A percentile compares a stretch with the other conserved stretches of the same genome.
These are phyloP conservation scores for Drosophila lini DNA, from an alignment of 1,140 invertebrate genomes.

Conservation along the genomic window DNA sequence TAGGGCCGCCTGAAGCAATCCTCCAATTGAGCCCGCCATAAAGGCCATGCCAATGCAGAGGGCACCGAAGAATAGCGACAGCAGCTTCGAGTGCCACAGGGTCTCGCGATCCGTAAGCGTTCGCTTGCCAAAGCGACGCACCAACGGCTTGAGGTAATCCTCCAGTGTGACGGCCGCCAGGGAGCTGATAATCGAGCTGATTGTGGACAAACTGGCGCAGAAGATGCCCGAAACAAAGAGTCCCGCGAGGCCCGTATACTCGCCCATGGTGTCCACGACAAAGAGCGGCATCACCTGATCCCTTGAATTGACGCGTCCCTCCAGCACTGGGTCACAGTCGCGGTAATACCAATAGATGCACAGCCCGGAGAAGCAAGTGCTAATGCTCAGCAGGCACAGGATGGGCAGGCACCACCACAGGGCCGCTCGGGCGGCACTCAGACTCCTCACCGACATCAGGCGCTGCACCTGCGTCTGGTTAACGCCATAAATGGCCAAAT, in stretches of 20 bases:
- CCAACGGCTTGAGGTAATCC: slow-evolving; percentile 89
- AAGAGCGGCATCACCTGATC: slow-evolving; percentile 90
- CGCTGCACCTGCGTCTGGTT: slow-evolving; percentile 95
- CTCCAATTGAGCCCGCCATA: slow-evolving; percentile 88
- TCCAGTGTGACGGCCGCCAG: slow-evolving; percentile 93
- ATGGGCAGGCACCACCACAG: slow-evolving; percentile 90
- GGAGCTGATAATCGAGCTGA: slow-evolving; percentile 93
- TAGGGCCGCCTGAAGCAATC: slow-evolving; percentile 89
- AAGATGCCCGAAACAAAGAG: slow-evolving; percentile 94
- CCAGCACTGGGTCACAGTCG: slow-evolving; percentile 89
- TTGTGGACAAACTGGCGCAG: slow-evolving; percentile 92
- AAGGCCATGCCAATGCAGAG: slow-evolving; percentile 90
- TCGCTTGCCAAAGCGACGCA: slow-evolving; percentile 62
- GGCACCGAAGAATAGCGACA: slow-evolving; percentile 89
- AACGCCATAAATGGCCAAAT: slow-evolving; percentile 91
- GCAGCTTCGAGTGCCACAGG: slow-evolving; percentile 86
- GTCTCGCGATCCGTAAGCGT: slow-evolving; percentile 64
- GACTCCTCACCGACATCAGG: slow-evolving; percentile 90
- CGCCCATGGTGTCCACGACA: slow-evolving; percentile 90
- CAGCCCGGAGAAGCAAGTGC: slow-evolving; percentile 91
- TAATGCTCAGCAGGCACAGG: slow-evolving; percentile 88
- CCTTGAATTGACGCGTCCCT: slow-evolving; percentile 85
- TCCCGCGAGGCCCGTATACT: slow-evolving; percentile 90
- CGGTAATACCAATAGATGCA: slow-evolving; percentile 91
- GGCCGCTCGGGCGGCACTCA: slow-evolving; percentile 87